phyloP scores from a whole-genome alignment of 2,888 invertebrate species.

The Linnaemya vulpina region DNA sequence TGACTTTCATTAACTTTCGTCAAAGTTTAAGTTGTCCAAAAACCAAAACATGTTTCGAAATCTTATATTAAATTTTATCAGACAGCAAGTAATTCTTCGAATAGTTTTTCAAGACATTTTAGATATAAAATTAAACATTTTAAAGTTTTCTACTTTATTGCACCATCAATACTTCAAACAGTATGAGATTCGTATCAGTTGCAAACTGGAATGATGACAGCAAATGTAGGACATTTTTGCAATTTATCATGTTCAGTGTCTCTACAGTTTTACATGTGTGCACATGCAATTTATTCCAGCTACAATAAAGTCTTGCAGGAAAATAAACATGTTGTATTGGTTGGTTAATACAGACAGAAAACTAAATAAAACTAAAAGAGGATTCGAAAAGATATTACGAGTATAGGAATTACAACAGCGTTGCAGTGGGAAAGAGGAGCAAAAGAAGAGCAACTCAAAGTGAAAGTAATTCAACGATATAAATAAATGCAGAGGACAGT shows the following conservation, averaged over 20 bases:
- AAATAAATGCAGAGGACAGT: slow-evolving; percentile 29
- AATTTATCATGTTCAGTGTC: slow-evolving; percentile 53
- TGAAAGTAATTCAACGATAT: slow-evolving; percentile 40
- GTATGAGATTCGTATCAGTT: slow-evolving; percentile 1
- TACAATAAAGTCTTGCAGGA: slow-evolving; percentile 35
- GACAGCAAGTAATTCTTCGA: neutral
- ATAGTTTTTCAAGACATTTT: neutral
- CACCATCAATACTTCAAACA: neutral
- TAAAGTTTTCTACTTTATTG: neutral
- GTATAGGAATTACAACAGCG: neutral
- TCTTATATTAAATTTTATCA: neutral
- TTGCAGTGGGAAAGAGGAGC: neutral
- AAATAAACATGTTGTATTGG: slow-evolving; percentile 38
- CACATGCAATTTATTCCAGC: slow-evolving; percentile 17
- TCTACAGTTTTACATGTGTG: neutral
- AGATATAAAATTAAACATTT: slow-evolving; percentile 9
- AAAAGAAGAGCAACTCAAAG: neutral
- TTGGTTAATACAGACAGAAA: slow-evolving; percentile 44
- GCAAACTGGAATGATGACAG: slow-evolving; percentile 34
- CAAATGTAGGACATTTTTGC: slow-evolving; percentile 53
- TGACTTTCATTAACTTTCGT: slow-evolving; percentile 57
- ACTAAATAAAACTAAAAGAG: slow-evolving; percentile 35
- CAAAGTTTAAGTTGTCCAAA: neutral
- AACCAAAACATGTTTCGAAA: neutral
- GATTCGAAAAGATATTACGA: slow-evolving; percentile 8